Evolutionary conservation across 1,140 invertebrate genomes (phyloP).

Genomic region (Listronotus bonariensis): DNA sequence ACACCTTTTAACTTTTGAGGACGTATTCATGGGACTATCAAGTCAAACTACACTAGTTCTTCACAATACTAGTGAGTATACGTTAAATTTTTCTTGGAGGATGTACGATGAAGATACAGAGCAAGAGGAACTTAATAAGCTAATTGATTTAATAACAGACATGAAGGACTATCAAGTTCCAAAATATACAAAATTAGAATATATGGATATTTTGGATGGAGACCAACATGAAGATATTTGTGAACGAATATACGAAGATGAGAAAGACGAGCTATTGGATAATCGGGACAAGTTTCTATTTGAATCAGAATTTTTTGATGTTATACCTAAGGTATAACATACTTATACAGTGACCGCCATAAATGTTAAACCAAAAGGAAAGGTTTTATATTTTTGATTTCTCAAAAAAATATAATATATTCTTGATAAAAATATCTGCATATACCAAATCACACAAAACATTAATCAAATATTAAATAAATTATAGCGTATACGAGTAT

Average conservation of each 20-base stretch:
- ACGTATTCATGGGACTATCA: constrained; percentile 57
- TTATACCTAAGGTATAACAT: constrained; percentile 30
- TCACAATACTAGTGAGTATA: constrained; percentile 55
- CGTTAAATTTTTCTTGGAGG: constrained; percentile 57
- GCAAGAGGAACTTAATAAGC: constrained; percentile 39
- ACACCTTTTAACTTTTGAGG: constrained; percentile 50
- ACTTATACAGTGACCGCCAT: too few species aligned
- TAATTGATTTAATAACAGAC: constrained; percentile 9
- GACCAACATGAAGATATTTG: constrained; percentile 27
- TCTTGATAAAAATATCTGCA: too few species aligned
- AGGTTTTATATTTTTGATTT: too few species aligned
- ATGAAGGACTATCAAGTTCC: constrained; percentile 27
- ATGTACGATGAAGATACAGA: constrained; percentile 38
- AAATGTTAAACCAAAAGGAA: too few species aligned
- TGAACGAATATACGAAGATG: constrained; percentile 31
- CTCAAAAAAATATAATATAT: too few species aligned
- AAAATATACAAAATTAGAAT: constrained; percentile 24
- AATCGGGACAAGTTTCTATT: constrained; percentile 23
- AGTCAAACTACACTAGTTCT: constrained; percentile 52
- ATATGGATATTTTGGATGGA: constrained; percentile 23
- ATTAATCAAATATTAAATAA: too few species aligned
- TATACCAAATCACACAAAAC: too few species aligned
- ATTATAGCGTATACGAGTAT: too few species aligned
- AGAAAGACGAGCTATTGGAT: constrained; percentile 17
- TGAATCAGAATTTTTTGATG: constrained; percentile 22